Conservation (phyloP, 92 coral and sea anemone species). For the Galaxea fascicularis region DNA sequence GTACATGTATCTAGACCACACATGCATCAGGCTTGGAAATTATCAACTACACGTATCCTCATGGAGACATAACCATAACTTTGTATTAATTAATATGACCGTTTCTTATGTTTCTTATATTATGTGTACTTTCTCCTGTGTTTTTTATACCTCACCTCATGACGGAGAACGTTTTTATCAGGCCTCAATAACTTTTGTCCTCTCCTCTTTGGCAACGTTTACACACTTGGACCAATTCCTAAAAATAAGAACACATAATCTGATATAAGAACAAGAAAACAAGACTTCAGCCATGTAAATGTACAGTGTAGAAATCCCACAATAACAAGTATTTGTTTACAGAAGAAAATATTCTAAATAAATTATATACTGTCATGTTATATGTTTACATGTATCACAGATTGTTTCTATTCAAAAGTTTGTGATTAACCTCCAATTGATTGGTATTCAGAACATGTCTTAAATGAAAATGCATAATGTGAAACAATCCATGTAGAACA, state of each 20-base stretch:
- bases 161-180: conserved; percentile 10
- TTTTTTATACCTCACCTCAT: no score
- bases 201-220: neutral
- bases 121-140: neutral
- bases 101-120: neutral
- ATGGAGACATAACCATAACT: no score
- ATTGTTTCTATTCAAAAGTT: no score
- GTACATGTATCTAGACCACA: no score
- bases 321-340: neutral
- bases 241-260: neutral
- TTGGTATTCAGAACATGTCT: no score
- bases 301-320: neutral
- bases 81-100: neutral
- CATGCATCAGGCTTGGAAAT: no score
- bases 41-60: no score
- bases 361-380: neutral
- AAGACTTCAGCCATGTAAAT: neutral
- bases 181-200: no score
- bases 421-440: no score
- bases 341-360: neutral
- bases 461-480: no score
- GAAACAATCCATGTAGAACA: no score
- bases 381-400: no score
- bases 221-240: neutral
- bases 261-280: neutral